A percentile compares a stretch with the other conserved stretches of the same genome.
These are phyloP conservation scores for Enteromius argenteus DNA, from an alignment of 2,797 vertebrate genomes.

Conservation along the genomic window DNA sequence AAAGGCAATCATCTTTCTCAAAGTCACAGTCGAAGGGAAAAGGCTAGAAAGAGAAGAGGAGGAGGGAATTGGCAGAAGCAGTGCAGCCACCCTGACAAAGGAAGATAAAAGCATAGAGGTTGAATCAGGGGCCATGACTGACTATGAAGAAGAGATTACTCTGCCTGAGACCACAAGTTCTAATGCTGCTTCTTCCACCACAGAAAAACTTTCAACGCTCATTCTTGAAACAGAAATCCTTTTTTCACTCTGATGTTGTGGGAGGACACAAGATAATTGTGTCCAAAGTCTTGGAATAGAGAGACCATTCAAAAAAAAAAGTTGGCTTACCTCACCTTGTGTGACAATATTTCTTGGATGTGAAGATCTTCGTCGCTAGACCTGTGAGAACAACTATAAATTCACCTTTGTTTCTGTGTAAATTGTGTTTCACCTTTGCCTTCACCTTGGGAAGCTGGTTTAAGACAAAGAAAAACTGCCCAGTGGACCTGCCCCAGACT, in stretches of 20 bases:
- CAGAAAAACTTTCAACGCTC: constrained; percentile 39
- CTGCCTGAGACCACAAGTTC: constrained; percentile 70
- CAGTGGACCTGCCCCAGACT: not conserved
- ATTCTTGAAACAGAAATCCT: constrained; percentile 51
- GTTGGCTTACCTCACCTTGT: constrained; percentile 28
- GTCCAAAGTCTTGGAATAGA: constrained; percentile 41
- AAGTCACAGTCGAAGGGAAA: constrained; percentile 86
- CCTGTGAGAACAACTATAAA: not conserved
- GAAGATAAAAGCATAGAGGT: constrained; percentile 93
- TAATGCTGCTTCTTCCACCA: constrained; percentile 68
- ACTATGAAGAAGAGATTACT: constrained; percentile 90
- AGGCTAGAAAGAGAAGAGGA: constrained; percentile 67
- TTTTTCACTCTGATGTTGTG: constrained; percentile 67
- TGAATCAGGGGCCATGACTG: constrained; percentile 88
- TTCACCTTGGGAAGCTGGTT: constrained; percentile 12
- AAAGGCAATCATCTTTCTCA: constrained; percentile 93
- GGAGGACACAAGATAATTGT: constrained; percentile 51
- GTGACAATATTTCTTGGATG: constrained; percentile 5
- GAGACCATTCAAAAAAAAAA: constrained; percentile 37
- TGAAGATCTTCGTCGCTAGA: constrained; percentile 2
- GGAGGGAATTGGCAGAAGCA: constrained; percentile 80
- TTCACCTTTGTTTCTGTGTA: constrained; percentile 24
- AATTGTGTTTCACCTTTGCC: constrained; percentile 12
- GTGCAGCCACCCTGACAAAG: constrained; percentile 88
- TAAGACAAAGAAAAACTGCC: not conserved